Conservation (phyloP, 2,113 vertebrate genomes). For the Gymnobelideus leadbeateri region DNA sequence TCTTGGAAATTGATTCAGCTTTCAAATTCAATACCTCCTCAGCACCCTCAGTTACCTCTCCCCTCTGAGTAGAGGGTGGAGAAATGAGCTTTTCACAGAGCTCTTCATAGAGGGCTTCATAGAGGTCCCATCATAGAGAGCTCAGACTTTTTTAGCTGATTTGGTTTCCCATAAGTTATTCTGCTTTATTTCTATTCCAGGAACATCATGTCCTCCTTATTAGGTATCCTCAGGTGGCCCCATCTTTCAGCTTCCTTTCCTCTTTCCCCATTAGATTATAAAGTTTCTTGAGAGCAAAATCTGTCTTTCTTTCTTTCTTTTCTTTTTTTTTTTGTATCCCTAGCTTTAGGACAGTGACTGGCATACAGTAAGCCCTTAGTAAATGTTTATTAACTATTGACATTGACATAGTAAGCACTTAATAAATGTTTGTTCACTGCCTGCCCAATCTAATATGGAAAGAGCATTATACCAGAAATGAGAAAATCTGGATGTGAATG, state of each 20-base stretch:
- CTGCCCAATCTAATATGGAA: background rate
- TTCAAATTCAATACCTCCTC: background rate
- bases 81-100: background rate
- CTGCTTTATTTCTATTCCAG: background rate
- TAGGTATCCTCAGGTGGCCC: background rate
- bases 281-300: constrained; percentile 17
- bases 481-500: background rate
- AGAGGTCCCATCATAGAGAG: background rate
- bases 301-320: no score
- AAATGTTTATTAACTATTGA: no score
- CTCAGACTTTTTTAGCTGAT: background rate
- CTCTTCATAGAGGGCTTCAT: background rate
- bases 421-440: background rate
- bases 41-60: background rate
- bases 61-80: background rate
- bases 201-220: background rate
- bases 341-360: background rate
- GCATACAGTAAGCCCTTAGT: background rate
- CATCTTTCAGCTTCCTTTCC: background rate
- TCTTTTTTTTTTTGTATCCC: background rate
- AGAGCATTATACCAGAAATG: background rate
- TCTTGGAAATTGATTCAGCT: background rate
- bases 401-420: background rate
- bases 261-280: background rate
- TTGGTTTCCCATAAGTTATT: background rate